These are phyloP conservation scores for Pipistrellus kuhlii DNA, from an alignment of 2,797 vertebrate genomes.

Conservation along the genomic window DNA sequence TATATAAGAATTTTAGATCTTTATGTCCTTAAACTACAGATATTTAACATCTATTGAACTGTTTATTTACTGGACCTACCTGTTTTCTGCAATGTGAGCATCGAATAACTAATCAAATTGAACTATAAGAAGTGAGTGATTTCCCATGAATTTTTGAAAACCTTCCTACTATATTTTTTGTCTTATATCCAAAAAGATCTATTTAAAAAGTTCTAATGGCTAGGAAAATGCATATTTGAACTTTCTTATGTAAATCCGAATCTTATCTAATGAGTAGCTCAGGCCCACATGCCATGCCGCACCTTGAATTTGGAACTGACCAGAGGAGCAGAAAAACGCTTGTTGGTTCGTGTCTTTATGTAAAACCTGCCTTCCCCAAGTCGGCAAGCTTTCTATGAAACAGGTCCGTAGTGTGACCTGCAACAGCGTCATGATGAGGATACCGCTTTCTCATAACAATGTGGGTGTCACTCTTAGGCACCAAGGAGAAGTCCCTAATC, in stretches of 20 bases:
- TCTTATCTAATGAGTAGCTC: accelerated
- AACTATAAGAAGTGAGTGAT: accelerated
- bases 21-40: neutral
- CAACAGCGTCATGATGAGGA: accelerated
- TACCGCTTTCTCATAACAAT: accelerated
- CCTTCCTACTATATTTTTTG: too few species aligned
- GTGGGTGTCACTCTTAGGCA: too few species aligned
- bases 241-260: neutral
- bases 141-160: neutral
- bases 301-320: accelerated
- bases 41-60: neutral
- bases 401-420: accelerated
- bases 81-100: neutral
- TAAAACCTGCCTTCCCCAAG: accelerated
- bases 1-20: too few species aligned
- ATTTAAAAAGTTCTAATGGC: neutral
- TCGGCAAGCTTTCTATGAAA: accelerated
- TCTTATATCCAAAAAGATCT: neutral
- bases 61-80: neutral
- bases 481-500: too few species aligned
- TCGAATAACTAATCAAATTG: neutral
- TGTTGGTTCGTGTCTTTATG: too few species aligned
- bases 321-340: accelerated
- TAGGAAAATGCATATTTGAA: too few species aligned
- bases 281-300: accelerated